These are phyloP conservation scores for Lanistes nyassanus DNA, from an alignment of 1,140 invertebrate species.

Conservation along the genomic window DNA sequence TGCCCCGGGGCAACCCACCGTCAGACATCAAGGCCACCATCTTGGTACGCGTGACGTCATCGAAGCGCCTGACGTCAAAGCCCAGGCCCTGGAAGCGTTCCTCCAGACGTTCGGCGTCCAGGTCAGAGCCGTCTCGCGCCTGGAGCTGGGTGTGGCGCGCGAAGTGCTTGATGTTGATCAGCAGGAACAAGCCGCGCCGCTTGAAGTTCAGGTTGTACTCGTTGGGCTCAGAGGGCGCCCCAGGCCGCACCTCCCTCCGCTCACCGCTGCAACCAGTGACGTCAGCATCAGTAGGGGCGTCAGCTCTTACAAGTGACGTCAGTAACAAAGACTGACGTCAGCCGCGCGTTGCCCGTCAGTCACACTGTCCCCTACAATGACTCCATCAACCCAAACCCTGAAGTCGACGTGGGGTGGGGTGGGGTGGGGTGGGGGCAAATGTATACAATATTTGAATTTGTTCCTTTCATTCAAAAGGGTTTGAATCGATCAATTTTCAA, in stretches of 20 bases:
- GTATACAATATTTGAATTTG: no score
- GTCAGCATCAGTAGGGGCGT: not conserved
- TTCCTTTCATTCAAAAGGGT: no score
- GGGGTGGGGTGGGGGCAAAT: no score
- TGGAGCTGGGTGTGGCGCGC: constrained; percentile 66
- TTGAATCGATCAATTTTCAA: no score
- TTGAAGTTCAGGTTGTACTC: constrained; percentile 79
- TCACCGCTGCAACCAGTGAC: constrained; percentile 44
- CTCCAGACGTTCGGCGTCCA: constrained; percentile 69
- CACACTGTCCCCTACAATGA: no score
- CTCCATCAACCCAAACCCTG: no score
- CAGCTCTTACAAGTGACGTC: not conserved
- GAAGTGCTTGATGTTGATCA: constrained; percentile 87
- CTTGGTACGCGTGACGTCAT: constrained; percentile 74
- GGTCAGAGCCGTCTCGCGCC: constrained; percentile 78
- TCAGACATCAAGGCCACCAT: constrained; percentile 74
- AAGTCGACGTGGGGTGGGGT: no score
- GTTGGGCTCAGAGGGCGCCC: constrained; percentile 58
- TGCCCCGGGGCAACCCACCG: constrained; percentile 32
- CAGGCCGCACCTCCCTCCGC: constrained; percentile 50
- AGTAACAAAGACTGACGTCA: no score
- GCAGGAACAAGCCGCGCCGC: constrained; percentile 83
- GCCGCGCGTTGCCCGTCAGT: no score
- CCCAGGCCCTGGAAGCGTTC: constrained; percentile 76
- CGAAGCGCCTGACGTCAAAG: constrained; percentile 77